Evolutionary conservation across 2,888 invertebrate species (phyloP), one percentile per base, ranked within the genome.

Genomic region (Lycaena phlaeas): DNA sequence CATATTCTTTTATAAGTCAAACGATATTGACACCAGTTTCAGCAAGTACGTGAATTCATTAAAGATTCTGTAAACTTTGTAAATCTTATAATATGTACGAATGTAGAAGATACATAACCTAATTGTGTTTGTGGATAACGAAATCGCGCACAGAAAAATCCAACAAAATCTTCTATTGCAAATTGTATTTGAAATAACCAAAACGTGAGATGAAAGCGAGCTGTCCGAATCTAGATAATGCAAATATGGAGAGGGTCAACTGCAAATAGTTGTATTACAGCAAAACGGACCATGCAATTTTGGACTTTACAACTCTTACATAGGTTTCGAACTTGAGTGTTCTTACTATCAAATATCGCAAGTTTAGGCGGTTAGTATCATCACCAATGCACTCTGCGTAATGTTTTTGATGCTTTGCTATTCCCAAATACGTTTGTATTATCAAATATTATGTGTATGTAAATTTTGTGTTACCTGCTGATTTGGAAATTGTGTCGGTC

Each of bases 161-260:
- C 59, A 57, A 61, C 64, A 64, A 65, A 72, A 68, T 68, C 64
- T 68, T 65, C 61, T 62, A 68, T 66, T 58, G 59, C 65, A 77
- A 73, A 75, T 76, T 75, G 73, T 73, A 77, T 75, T 76, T 70
- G 68, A 73, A 75, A 76, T 68, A 69, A 64, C 66, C 61, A 68
- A 68, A 70, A 62, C 62, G 67, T 64, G 69, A 68, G 67, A 68
- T 77, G 70, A 71, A 70, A 74, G 65, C 61, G 67, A 63, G 62
- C 68, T 63, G 66, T 64, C 62, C 61, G 62, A 69, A 70, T 71
- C 69, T 65, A 67, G 73, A 72, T 76, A 73, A 76, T 73, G 73
- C 66, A 72, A 70, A 73, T 69, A 68, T 57, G 38, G 36, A 26
- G 28, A 18, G 27, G 26, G 27, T 30, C 27, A 43, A 34, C 34